Base-by-base conservation (phyloP, 1,140 invertebrate species). In the Drosophila neocordata region DNA sequence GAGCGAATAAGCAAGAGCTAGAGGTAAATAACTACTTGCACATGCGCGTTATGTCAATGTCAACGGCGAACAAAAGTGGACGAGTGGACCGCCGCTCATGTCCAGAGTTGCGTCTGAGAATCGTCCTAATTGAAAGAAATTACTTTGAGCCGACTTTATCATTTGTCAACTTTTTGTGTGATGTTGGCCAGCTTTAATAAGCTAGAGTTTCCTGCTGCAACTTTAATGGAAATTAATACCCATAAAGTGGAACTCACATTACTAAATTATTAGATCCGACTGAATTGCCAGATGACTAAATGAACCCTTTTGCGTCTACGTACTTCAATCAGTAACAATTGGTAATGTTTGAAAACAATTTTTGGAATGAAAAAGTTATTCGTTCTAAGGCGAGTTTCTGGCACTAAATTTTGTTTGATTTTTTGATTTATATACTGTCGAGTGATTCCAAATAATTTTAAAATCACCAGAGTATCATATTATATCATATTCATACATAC, bases 71-170 rank as follows among this genome's bases (percentile, higher is more conserved):
- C 87, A 90, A 89, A 76, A 85, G 69, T 85, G 81, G 81, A 37
- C 73, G 34, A 22, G 41, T 31, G n/a, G 67, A 31, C 18, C 27
- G 22, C 12, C 18, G 48, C 34, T 52, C 18, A 13, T 15, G 64
- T 38, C 61, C 31, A 20, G 15, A 56, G 62, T 66, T 74, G 73
- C 73, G 79, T 69, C 52, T 81, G 80, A 67, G 72, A 78, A 77
- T 67, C 63, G 53, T 79, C 89, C 82, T 91, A 91, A 90, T 91
- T 91, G 89, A 90, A 91, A 91, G 89, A 89, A 91, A 91, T 91
- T 90, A 91, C 89, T 91, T 90, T 89, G 82, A 88, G 87, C 85
- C 76, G 68, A 63, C 57, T 61, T 60, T 73, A 65, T 81, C 89
- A 89, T 91, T 91, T 91, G 89, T 91, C 89, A 89, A 69, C 69